These are phyloP conservation scores for Globodera ellingtonae DNA, from an alignment of 1,140 invertebrate species.

Conservation along the genomic window DNA sequence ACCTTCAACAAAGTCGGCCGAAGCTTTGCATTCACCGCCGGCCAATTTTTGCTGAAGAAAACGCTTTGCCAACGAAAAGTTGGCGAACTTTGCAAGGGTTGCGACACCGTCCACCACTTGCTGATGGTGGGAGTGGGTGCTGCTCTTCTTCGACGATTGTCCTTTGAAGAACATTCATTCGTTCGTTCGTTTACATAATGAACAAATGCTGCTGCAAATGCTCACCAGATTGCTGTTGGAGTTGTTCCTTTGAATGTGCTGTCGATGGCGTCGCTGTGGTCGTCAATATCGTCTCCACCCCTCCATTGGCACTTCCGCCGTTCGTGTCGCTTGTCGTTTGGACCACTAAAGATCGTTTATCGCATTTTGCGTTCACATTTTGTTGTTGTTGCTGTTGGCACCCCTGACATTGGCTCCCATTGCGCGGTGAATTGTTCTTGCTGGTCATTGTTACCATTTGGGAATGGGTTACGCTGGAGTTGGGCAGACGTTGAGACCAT, in stretches of 20 bases:
- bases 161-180: neutral
- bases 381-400: constrained; percentile 5
- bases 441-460: constrained; percentile 28
- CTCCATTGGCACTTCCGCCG: neutral
- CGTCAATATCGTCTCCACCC: neutral
- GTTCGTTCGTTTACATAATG: neutral
- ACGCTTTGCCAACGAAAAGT: constrained; percentile 7
- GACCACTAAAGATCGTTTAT: neutral
- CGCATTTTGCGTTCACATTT: constrained; percentile 1
- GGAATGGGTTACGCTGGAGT: constrained; percentile 27
- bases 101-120: neutral
- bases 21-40: neutral
- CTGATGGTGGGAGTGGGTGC: neutral
- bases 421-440: constrained; percentile 28
- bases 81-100: neutral
- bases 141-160: constrained; percentile 6
- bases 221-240: neutral
- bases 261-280: neutral
- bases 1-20: neutral
- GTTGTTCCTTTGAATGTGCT: neutral
- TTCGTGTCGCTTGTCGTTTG: neutral
- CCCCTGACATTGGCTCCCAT: constrained; percentile 25
- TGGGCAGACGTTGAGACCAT: constrained; percentile 7
- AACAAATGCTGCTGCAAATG: neutral
- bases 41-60: neutral